Evolutionary conservation across 2,113 vertebrate genomes (phyloP).

Genomic region (Potamarius usumacintae): DNA sequence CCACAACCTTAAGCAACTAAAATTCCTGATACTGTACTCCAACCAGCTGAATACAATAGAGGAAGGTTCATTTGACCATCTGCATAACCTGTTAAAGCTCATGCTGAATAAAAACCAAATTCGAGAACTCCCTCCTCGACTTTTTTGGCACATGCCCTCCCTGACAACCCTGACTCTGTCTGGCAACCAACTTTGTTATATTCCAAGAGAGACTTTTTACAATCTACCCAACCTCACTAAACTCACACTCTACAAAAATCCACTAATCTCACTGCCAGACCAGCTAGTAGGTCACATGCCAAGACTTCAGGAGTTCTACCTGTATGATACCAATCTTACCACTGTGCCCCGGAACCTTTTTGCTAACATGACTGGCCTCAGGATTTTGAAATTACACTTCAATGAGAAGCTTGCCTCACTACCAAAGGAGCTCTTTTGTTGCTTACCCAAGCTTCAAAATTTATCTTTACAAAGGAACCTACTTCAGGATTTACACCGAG

Average conservation of each 20-base stretch:
- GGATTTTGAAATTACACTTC: slow-evolving; percentile 70
- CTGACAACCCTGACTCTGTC: slow-evolving; percentile 73
- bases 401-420: slow-evolving; percentile 73
- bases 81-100: slow-evolving; percentile 75
- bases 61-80: slow-evolving; percentile 68
- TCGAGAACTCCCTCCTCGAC: slow-evolving; percentile 64
- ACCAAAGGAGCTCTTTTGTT: slow-evolving; percentile 75
- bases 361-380: slow-evolving; percentile 80
- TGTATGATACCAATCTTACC: slow-evolving; percentile 78
- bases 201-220: slow-evolving; percentile 81
- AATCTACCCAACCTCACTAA: slow-evolving; percentile 68
- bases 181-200: slow-evolving; percentile 71
- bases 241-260: slow-evolving; percentile 82
- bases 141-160: slow-evolving; percentile 76
- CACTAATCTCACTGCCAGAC: slow-evolving; percentile 75
- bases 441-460: slow-evolving; percentile 71
- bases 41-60: slow-evolving; percentile 76
- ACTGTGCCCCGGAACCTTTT: slow-evolving; percentile 81
- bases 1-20: slow-evolving; percentile 69
- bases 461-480: slow-evolving; percentile 76
- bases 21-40: slow-evolving; percentile 70
- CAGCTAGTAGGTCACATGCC: slow-evolving; percentile 83
- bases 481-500: slow-evolving; percentile 71
- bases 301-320: slow-evolving; percentile 73
- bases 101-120: slow-evolving; percentile 76